Percentiles rank a stretch among this genome's conserved stretches.
These are phyloP conservation scores for Heliconius cydno DNA, from an alignment of 2,888 invertebrate genomes.

Conservation along the genomic window DNA sequence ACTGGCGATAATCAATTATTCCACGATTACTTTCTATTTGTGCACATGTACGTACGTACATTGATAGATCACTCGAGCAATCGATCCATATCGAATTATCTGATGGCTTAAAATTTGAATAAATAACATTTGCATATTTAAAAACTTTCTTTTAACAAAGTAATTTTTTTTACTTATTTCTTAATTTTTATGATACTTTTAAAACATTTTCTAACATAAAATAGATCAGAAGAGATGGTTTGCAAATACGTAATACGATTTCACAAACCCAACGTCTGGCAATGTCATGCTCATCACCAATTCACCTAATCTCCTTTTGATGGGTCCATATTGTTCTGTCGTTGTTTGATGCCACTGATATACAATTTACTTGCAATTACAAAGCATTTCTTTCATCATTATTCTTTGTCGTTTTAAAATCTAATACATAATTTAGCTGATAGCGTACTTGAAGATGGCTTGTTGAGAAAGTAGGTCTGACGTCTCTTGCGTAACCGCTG, in stretches of 20 bases:
- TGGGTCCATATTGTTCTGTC: constrained; percentile 64
- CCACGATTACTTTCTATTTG: constrained; percentile 63
- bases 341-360: constrained; percentile 55
- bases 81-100: constrained; percentile 5
- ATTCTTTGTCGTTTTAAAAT: constrained; percentile 50
- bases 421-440: constrained; percentile 44
- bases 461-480: constrained; percentile 45
- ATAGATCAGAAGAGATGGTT: constrained; percentile 6
- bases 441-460: constrained; percentile 41
- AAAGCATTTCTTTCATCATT: constrained; percentile 67
- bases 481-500: constrained; percentile 37
- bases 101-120: constrained; percentile 2
- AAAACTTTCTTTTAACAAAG: not conserved
- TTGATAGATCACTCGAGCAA: constrained; percentile 12
- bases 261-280: constrained; percentile 40
- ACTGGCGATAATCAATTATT: constrained; percentile 72
- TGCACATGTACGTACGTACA: not conserved
- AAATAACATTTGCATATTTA: not conserved
- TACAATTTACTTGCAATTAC: constrained; percentile 65
- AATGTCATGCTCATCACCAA: constrained; percentile 63
- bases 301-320: constrained; percentile 73
- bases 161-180: not conserved
- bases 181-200: not conserved
- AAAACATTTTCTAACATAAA: not conserved
- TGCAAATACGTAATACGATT: constrained; percentile 29